Percentiles rank a stretch among this genome's conserved stretches.
phyloP scores from a whole-genome alignment of 2,113 vertebrate species.

The Pachyramphus minor region DNA sequence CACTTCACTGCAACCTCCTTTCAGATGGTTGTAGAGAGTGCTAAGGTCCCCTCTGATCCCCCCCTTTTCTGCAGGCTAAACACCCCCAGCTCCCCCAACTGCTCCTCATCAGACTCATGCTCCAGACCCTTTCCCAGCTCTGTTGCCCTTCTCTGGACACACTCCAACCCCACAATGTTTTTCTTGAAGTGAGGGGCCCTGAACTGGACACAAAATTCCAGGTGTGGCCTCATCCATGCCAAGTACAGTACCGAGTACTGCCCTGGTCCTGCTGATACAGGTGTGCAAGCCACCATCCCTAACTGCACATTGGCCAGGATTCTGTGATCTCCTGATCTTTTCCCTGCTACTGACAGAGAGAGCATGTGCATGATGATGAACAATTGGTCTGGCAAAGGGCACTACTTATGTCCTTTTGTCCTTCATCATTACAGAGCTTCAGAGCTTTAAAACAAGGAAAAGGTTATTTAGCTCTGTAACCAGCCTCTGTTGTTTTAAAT shows the following conservation, averaged over 20 bases:
- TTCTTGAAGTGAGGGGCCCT: background rate
- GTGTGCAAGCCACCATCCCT: too few relatives aligned
- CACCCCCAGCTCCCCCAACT: background rate
- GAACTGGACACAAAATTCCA: background rate
- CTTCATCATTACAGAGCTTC: background rate
- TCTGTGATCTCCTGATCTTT: too few relatives aligned
- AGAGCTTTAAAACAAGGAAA: background rate
- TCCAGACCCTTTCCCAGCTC: background rate
- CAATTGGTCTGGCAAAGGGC: too few relatives aligned
- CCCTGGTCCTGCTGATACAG: too few relatives aligned
- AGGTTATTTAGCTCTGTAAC: background rate
- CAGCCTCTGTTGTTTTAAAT: background rate
- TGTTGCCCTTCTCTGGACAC: background rate
- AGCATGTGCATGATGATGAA: too few relatives aligned
- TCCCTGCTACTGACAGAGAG: too few relatives aligned
- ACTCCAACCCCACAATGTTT: background rate
- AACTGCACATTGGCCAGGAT: too few relatives aligned
- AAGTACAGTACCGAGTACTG: background rate
- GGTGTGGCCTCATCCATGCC: background rate
- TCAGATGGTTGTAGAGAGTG: too few relatives aligned
- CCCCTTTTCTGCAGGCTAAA: background rate
- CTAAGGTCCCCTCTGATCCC: fast-evolving
- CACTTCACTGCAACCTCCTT: background rate
- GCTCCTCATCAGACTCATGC: background rate
- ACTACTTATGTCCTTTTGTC: background rate